A percentile compares a stretch with the other conserved stretches of the same genome.
Conservation (phyloP, 2,113 vertebrate genomes). For the Propithecus coquereli region DNA sequence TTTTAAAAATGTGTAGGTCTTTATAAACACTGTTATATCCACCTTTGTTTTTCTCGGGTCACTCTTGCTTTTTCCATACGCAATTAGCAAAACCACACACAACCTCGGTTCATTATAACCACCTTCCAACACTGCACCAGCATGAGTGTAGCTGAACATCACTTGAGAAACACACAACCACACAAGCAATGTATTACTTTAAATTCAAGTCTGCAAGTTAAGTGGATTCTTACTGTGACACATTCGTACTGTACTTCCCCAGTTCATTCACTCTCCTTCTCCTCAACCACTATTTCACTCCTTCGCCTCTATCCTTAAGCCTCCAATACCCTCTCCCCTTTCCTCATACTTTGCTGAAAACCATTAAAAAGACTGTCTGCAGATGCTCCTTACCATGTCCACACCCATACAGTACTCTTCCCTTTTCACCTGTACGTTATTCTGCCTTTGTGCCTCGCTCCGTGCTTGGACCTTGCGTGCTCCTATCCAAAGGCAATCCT, state of each 20-base stretch:
- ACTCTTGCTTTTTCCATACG: background rate
- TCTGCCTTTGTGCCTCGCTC: background rate
- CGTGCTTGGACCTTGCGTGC: accelerated
- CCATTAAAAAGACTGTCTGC: background rate
- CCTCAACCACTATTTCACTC: background rate
- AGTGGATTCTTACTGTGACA: background rate
- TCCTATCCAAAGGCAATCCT: background rate
- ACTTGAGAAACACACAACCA: background rate
- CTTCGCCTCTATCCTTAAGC: background rate
- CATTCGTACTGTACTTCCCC: background rate
- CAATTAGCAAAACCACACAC: background rate
- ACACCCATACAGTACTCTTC: background rate
- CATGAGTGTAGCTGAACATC: background rate
- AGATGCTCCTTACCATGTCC: too few species aligned
- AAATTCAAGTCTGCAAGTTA: background rate
- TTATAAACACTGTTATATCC: background rate
- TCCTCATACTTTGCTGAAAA: background rate
- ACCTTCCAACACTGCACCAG: background rate
- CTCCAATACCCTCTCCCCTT: background rate
- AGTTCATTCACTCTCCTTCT: background rate
- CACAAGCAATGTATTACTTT: background rate
- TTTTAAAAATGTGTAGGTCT: background rate
- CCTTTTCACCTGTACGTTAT: background rate
- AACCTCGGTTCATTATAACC: background rate
- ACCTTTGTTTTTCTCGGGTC: background rate